A percentile compares a stretch with the other conserved stretches of the same genome.
These are phyloP conservation scores for Theristicus caerulescens DNA, from an alignment of 2,113 vertebrate species.

Conservation along the genomic window DNA sequence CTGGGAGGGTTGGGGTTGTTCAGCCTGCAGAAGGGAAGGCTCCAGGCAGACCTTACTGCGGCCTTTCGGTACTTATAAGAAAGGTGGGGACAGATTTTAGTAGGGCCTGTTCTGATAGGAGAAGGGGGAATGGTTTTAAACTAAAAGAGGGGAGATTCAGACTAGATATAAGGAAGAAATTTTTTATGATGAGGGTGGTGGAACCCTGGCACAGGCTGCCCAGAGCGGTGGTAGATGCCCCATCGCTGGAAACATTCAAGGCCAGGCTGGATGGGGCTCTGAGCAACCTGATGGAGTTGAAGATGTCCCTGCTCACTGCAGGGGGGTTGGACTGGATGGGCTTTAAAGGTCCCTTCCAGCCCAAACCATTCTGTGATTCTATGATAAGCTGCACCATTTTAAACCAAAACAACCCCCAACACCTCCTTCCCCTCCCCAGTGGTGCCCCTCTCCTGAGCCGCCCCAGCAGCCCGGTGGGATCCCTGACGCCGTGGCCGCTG, in stretches of 20 bases:
- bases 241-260: neutral
- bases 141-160: neutral
- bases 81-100: neutral
- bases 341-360: neutral
- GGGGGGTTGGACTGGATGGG: neutral
- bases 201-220: neutral
- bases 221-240: neutral
- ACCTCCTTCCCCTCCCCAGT: neutral
- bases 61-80: no score
- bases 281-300: neutral
- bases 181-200: neutral
- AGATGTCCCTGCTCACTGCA: neutral
- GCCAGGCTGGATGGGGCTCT: neutral
- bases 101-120: neutral
- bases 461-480: neutral
- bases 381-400: neutral
- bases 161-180: neutral
- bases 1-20: neutral
- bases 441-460: rapidly evolving
- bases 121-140: neutral
- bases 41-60: rapidly evolving
- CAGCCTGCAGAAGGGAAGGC: no score
- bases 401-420: neutral
- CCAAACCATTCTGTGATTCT: neutral
- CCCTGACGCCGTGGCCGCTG: neutral